phyloP scores from a whole-genome alignment of 2,888 invertebrate species.

The Gisinianus flammeolus region DNA sequence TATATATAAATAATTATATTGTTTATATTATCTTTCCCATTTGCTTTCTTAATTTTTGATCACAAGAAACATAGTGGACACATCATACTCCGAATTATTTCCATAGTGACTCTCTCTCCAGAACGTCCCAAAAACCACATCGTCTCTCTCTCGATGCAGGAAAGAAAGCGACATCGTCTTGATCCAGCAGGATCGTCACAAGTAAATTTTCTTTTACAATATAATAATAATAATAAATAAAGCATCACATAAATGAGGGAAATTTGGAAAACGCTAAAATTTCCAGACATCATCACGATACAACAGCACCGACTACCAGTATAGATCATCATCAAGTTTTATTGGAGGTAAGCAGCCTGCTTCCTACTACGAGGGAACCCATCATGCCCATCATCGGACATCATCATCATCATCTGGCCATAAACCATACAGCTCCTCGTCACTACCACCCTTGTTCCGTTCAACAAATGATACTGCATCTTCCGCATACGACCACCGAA shows the following conservation, averaged over 20 bases:
- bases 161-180: too few species aligned
- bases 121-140: too few species aligned
- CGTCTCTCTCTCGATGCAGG: too few species aligned
- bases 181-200: too few species aligned
- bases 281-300: conserved; percentile 54
- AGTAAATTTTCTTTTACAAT: too few species aligned
- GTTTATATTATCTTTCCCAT: too few species aligned
- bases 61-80: too few species aligned
- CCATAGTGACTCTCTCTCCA: too few species aligned
- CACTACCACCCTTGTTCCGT: conserved; percentile 28
- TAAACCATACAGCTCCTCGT: conserved; percentile 17
- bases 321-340: conserved; percentile 30
- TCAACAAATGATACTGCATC: conserved; percentile 18
- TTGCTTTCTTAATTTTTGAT: too few species aligned
- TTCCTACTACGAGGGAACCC: conserved; percentile 35
- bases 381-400: conserved; percentile 23
- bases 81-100: too few species aligned
- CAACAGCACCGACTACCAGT: conserved; percentile 34
- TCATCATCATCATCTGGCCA: conserved; percentile 27
- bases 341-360: conserved; percentile 25
- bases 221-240: too few species aligned
- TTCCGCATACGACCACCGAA: conserved; percentile 23
- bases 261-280: conserved; percentile 49
- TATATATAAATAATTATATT: too few species aligned
- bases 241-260: background rate